Evolutionary conservation across 37 sponge, comb jelly and placozoan genomes (phyloP), one percentile per base, ranked within the genome.

Genomic region (Hexactinellida sp.): DNA sequence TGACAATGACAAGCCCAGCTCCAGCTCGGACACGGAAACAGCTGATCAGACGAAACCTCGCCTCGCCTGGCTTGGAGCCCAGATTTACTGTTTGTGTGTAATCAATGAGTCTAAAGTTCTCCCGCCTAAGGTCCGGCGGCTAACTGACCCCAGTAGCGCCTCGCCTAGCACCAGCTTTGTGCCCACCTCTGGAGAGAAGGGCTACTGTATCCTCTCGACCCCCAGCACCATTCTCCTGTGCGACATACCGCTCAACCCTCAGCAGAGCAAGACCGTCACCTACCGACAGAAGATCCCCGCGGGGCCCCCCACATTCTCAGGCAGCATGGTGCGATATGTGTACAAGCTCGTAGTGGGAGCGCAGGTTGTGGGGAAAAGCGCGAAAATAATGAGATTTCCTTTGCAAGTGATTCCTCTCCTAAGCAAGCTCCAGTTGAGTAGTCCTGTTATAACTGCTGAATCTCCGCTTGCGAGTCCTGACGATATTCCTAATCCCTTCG

Each of bases 261-360:
- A 89, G 55, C 95, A 92, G 54, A 86, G 54, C 36, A 90, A 91
- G 37, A 88, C 88, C 91, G 97, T 90, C 25, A 24, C 82, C 1
- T 96, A 94, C 55, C 88, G 83, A 37, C 95, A 96, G 83, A 71
- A 38, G 52, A 39, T 96, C 0, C 97, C 97, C 0, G 28, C 35
- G 16, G 89, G 94, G 0, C 92, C 95, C 3, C 97, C 97, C 0
- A 91, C 97, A 37, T 96, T 88, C 83, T 55, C 88, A 55, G 97
- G 97, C 9, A 88, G 89, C 0, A 82, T 94, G 83, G 90, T 94
- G 0, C 90, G 90, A 34, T 96, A 92, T 84, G 90, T 84, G 24
- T 96, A 94, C 93, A 96, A 96, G 85, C 84, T 96, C 30, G 85
- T 90, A 36, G 85, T 96, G 36, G 97, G 97, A 0, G 92, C 91